Percentiles rank a stretch among this genome's conserved stretches.
Evolutionary conservation across 2,113 vertebrate genomes (phyloP).

Genomic region (Zapus hudsonius): DNA sequence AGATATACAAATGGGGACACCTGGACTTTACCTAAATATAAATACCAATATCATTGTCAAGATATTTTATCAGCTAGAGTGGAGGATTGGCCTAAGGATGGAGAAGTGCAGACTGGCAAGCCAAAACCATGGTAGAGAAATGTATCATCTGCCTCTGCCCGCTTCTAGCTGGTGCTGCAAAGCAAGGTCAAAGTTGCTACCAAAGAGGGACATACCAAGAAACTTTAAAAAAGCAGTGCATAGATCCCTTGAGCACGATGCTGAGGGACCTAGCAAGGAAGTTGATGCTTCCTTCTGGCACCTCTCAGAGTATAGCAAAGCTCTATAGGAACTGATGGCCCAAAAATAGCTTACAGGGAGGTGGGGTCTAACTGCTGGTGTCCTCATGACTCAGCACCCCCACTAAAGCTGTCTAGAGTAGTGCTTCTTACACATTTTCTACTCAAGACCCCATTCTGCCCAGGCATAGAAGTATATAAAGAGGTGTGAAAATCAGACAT

Average conservation of each 20-base stretch:
- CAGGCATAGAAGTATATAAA: too few relatives aligned
- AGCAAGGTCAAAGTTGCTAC: background rate
- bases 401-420: background rate
- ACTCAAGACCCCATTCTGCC: too few relatives aligned
- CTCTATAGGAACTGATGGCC: background rate
- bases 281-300: background rate
- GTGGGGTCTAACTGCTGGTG: background rate
- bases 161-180: background rate
- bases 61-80: conserved; percentile 38
- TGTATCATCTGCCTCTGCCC: too few relatives aligned
- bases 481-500: too few relatives aligned
- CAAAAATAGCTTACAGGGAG: background rate
- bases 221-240: background rate
- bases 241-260: background rate
- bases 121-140: background rate
- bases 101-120: background rate
- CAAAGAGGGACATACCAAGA: background rate
- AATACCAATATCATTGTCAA: background rate
- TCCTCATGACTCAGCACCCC: background rate
- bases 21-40: background rate
- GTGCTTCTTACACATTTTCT: background rate
- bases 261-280: background rate
- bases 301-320: background rate
- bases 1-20: background rate
- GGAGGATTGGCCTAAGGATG: background rate